A percentile compares a stretch with the other conserved stretches of the same genome.
These are phyloP conservation scores for Trogon surrucura DNA, from an alignment of 2,113 vertebrate genomes.

Conservation along the genomic window DNA sequence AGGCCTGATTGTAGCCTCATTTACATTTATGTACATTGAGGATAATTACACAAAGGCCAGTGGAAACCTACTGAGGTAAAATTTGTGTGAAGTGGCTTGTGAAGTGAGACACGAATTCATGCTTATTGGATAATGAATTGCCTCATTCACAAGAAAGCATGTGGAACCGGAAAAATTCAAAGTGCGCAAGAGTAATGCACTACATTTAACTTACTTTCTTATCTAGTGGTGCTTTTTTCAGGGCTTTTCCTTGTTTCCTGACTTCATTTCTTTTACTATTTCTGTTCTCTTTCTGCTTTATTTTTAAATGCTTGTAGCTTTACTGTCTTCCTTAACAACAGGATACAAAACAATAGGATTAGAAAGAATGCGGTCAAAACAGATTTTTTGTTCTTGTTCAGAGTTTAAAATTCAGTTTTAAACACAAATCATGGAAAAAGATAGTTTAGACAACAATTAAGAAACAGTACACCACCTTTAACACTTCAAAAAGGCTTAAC, in stretches of 20 bases:
- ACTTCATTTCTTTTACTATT: neutral
- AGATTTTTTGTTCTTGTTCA: neutral
- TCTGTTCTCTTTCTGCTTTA: conserved; percentile 28
- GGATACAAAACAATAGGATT: neutral
- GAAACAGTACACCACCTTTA: neutral
- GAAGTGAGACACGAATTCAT: neutral
- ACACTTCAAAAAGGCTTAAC: neutral
- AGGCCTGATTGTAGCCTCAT: neutral
- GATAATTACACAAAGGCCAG: neutral
- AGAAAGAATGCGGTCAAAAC: neutral
- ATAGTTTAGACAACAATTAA: neutral
- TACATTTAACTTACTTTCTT: conserved; percentile 4
- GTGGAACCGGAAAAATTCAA: conserved; percentile 26
- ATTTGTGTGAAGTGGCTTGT: neutral
- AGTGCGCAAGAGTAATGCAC: neutral
- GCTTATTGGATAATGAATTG: conserved; percentile 25
- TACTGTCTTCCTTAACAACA: neutral
- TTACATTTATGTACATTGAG: conserved; percentile 12
- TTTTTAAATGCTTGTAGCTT: conserved; percentile 39
- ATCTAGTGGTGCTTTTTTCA: conserved; percentile 12
- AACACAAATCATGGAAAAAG: neutral
- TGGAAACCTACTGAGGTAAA: conserved; percentile 10
- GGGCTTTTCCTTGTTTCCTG: neutral
- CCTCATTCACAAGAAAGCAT: neutral
- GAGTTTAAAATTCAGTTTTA: neutral